Conservation (phyloP, 2,113 vertebrate genomes). For the rat (Rattus norvegicus) region GRCr8 NC_086033.1:80780001-80780500, state of each 20-base stretch:
- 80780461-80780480: neutral
- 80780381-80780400: too few species aligned
- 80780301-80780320: too few species aligned
- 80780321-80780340: too few species aligned
- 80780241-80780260: too few species aligned
- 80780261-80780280: too few species aligned
- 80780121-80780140: neutral
- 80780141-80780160: neutral
- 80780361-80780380: too few species aligned
- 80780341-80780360: too few species aligned
- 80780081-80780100: neutral
- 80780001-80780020: neutral
- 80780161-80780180: neutral
- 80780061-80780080: conserved; percentile 3
- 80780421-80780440: too few species aligned
- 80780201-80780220: neutral
- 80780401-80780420: too few species aligned
- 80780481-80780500: neutral
- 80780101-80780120: neutral
- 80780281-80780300: too few species aligned
- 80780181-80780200: neutral
- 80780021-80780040: neutral
- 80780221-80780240: neutral
- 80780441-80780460: too few species aligned
- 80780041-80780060: neutral